Conservation (phyloP, 2,888 invertebrate genomes). For the Ypsolopha scabrella region DNA sequence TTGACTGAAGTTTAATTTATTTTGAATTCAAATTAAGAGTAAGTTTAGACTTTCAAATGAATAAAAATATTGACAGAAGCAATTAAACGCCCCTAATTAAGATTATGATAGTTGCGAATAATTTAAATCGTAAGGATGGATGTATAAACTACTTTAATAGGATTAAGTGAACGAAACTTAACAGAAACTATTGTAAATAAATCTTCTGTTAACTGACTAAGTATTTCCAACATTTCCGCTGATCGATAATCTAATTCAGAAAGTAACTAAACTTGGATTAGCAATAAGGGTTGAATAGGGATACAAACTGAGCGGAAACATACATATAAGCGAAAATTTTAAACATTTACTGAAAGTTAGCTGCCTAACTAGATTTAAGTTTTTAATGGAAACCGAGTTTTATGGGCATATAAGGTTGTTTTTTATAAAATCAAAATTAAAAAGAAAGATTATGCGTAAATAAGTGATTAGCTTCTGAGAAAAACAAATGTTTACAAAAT, state of each 20-base stretch:
- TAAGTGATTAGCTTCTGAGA: too few species aligned
- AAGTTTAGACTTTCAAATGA: neutral
- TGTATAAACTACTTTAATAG: neutral
- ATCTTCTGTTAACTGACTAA: neutral
- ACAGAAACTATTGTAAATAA: neutral
- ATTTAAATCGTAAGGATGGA: too few species aligned
- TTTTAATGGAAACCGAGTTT: too few species aligned
- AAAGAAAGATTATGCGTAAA: too few species aligned
- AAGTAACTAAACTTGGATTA: slow-evolving; percentile 1
- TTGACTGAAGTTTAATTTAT: neutral
- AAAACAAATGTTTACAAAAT: too few species aligned
- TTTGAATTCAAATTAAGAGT: neutral
- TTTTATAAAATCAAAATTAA: too few species aligned
- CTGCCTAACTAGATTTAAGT: too few species aligned
- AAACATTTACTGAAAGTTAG: too few species aligned
- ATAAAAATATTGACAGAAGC: neutral
- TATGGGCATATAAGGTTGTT: too few species aligned
- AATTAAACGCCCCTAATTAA: neutral
- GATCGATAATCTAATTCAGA: slow-evolving; percentile 5
- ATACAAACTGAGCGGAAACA: neutral
- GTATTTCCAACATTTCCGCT: neutral
- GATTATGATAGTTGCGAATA: too few species aligned
- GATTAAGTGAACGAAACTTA: too few species aligned
- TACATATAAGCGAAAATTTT: neutral
- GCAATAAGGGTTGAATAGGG: neutral